phyloP scores from a whole-genome alignment of 2,113 vertebrate species.

The Cercopithecus mona region DNA sequence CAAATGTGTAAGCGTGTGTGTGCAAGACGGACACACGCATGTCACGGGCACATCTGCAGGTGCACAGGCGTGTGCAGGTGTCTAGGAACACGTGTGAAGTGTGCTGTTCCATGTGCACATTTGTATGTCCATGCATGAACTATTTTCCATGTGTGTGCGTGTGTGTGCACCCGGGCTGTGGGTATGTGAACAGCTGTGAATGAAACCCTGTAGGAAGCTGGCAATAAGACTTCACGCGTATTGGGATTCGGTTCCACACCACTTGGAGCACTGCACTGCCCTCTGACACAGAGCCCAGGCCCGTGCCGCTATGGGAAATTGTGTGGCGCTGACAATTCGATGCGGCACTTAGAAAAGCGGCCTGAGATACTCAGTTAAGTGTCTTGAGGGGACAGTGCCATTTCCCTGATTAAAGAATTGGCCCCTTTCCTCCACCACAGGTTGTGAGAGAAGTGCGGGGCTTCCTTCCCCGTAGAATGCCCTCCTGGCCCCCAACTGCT shows the following conservation, averaged over 20 bases:
- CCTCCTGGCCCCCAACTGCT: neutral
- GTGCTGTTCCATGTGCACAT: too few relatives aligned
- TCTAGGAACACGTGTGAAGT: rapidly evolving
- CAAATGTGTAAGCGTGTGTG: rapidly evolving
- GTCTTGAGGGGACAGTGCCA: neutral
- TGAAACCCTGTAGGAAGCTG: rapidly evolving
- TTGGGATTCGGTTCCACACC: rapidly evolving
- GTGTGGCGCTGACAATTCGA: rapidly evolving
- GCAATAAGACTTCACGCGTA: neutral
- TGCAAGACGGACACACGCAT: rapidly evolving
- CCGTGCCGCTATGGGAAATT: rapidly evolving
- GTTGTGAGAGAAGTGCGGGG: neutral
- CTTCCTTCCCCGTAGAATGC: neutral
- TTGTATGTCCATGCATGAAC: too few relatives aligned
- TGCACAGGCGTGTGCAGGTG: neutral
- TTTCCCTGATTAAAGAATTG: neutral
- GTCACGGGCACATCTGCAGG: rapidly evolving
- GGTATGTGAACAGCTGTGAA: neutral
- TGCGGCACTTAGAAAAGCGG: rapidly evolving
- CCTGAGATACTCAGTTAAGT: neutral
- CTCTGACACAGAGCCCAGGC: too few relatives aligned
- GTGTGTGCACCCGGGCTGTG: too few relatives aligned
- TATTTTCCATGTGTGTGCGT: too few relatives aligned
- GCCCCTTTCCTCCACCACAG: neutral
- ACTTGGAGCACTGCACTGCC: rapidly evolving